Evolutionary conservation across 2,113 vertebrate species (phyloP).

Genomic region (Ptilonorhynchus violaceus): DNA sequence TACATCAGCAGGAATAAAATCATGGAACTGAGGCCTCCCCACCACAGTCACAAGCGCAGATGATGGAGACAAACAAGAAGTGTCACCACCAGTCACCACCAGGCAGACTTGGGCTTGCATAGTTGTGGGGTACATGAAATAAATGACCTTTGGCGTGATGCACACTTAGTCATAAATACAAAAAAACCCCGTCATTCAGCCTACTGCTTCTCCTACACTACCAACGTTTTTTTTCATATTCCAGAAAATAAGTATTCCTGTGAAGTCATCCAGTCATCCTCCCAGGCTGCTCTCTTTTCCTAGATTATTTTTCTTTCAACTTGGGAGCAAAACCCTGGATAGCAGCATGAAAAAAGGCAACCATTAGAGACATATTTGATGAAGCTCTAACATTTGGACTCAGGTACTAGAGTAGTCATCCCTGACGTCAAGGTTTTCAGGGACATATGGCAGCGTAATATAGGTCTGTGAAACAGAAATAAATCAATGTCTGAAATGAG

Average conservation of each 20-base stretch:
- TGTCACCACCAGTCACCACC: background rate
- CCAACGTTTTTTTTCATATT: background rate
- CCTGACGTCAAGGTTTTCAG: background rate
- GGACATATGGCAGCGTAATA: background rate
- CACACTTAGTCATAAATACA: background rate
- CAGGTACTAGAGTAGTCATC: background rate
- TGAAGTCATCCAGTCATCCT: background rate
- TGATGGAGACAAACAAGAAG: background rate
- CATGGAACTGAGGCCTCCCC: background rate
- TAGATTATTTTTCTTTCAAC: background rate
- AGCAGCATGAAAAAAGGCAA: background rate
- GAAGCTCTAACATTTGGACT: background rate
- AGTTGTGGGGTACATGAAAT: background rate
- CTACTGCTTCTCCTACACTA: background rate
- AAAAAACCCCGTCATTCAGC: background rate
- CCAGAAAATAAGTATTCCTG: constrained; percentile 16
- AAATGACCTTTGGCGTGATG: background rate
- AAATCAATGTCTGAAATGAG: background rate
- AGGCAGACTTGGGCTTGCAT: background rate
- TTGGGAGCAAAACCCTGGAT: background rate
- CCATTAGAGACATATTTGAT: background rate
- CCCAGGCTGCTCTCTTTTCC: background rate
- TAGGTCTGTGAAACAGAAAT: background rate
- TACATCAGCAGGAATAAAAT: background rate
- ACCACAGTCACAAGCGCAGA: background rate